Evolutionary conservation across 2,888 invertebrate species (phyloP), one percentile per base, ranked within the genome.

Genomic region (Steinernema hermaphroditum): DNA sequence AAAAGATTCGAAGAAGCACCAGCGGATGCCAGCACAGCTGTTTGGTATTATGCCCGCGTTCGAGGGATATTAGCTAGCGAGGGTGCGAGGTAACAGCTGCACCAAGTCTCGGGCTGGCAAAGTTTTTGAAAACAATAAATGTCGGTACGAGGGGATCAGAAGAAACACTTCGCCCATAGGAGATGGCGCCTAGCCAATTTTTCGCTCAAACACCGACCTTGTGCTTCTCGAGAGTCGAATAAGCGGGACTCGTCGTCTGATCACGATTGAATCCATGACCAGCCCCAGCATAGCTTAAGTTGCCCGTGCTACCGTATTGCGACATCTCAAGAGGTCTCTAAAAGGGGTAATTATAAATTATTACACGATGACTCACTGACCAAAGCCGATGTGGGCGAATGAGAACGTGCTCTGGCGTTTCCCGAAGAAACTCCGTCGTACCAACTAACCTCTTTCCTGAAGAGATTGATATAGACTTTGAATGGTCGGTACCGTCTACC

Each of bases 271-370:
- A 12, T 57, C 69, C 32, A 68, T 57, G 70, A 70, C 68, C 41
- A 70, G 50, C 37, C 37, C 72, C 70, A 68, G 72, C 62, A 22
- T 70, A 34, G 50, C 72, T 76, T 41, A 82, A 73, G 71, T 79
- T 82, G 49, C 80, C 79, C 72, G 77, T 76, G 70, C 82, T 83
- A 44, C 81, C 81, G 76, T 82, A 82, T 57, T 80, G 80, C 43
- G 81, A 81, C 79, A 74, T 62, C 69, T 68, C 70, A 69, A 72
- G 27, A 68, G 74, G 43, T 71, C 74, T 44, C 74, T 46, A 29
- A 44, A 69, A 44, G n/a, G n/a, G n/a, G n/a, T n/a, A n/a, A n/a
- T n/a, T n/a, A n/a, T n/a, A n/a, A n/a, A n/a, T n/a, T n/a, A n/a
- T n/a, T n/a, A n/a, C n/a, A n/a, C n/a, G n/a, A n/a, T n/a, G n/a